Evolutionary conservation across 2,113 vertebrate species (phyloP), one percentile per base, ranked within the genome.

Genomic region (Lepus timidus): DNA sequence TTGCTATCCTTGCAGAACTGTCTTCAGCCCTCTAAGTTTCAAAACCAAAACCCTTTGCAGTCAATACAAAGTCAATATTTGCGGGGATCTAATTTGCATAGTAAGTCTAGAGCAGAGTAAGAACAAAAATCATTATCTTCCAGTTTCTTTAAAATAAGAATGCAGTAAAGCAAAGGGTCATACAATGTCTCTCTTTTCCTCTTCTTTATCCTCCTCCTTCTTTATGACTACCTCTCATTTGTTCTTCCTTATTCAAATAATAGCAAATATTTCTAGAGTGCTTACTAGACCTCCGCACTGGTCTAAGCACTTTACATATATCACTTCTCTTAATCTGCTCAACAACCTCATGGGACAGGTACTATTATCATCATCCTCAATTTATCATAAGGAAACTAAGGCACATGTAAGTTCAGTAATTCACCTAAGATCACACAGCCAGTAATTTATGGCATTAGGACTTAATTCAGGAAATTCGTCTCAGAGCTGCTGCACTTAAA

Each of bases 41-140:
- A 93, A 68, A 88, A n/a, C 33, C 36, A 87, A 86, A 91, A 52
- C n/a, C 49, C 78, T 94, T 82, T 51, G n/a, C 16, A 64, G 61
- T 90, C 10, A 58, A 22, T 62, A 31, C 23, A 74, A 36, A 83
- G 39, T 58, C 55, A 58, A 16, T 58, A 16, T 58, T 58, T 58
- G 14, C 4, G 14, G 14, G 14, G 25, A 9, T n/a, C 20, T 82
- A 27, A 20, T 84, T 86, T 92, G 94, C 23, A 64, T 88, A 91
- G n/a, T 3, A 90, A 22, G 27, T 92, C 70, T 58, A 13, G 74
- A 81, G 4, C 51, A 94, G 22, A 82, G 27, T 51, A 10, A 85
- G 65, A 67, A 86, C 25, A 86, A 92, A 79, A 92, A 27, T 39
- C 17, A 25, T 78, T 68, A 36, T 14, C 61, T 76, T 64, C 55